Evolutionary conservation across 1,140 invertebrate genomes (phyloP), one percentile per base, ranked within the genome.

Genomic region (Drosophila trapezifrons): DNA sequence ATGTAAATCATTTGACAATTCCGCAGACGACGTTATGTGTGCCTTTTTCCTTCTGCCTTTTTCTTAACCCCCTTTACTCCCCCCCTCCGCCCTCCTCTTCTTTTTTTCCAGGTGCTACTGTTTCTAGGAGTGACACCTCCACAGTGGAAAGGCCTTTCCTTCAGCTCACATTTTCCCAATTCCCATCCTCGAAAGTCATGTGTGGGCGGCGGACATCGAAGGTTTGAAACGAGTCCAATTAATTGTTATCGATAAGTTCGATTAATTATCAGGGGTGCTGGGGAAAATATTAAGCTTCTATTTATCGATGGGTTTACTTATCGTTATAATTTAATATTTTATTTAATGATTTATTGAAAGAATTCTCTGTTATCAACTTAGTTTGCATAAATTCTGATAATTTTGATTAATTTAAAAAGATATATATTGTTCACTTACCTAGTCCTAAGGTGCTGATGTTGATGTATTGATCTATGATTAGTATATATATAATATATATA

Each of bases 1-100:
- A 87, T 87, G 83, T 87, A 87, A 87, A 89, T 87, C 83, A 87
- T 87, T 87, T 89, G 83, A 89, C 84, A 89, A 87, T 87, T 89
- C 76, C 80, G 51, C 79, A 89, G 77, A 75, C 73, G 35, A 75
- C 73, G 47, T 58, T 59, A 45, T 73, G 65, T 71, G 67, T 54
- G 65, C 42, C 40, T 43, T 47, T n/a, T 27, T 43, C 37, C 40
- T 37, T 12, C 37, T 35, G 25, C 22, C 40, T 63, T 7, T 15
- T 56, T 18, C 27, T 5, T 35, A 4, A 13, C n/a, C 29, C 18
- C 10, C 5, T 12, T 12, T 12, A 2, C 9, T n/a, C 6, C 10
- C 15, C 17, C 15, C 22, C n/a, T 25, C 10, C 12, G 29, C 42
- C 22, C 32, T 18, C 32, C n/a, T 22, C 3, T 43, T 57, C 35